phyloP scores from a whole-genome alignment of 2,888 invertebrate genomes.

The Yponomeuta plumbellus region DNA sequence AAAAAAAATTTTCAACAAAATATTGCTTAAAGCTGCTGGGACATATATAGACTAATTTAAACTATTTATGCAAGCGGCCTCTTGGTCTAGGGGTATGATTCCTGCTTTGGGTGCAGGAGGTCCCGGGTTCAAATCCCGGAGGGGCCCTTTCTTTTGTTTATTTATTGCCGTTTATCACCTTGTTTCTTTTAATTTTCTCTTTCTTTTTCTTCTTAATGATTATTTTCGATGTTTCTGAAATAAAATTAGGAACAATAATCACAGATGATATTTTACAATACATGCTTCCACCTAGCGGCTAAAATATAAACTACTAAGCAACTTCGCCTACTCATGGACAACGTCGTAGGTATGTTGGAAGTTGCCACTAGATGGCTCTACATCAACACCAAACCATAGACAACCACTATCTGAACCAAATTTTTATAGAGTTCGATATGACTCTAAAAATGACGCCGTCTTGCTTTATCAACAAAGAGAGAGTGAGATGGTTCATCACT shows the following conservation, averaged over 20 bases:
- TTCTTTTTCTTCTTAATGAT: neutral
- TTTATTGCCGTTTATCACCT: constrained; percentile 29
- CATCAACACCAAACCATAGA: neutral
- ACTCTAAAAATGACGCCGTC: no score
- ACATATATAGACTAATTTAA: neutral
- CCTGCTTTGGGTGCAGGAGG: constrained; percentile 84
- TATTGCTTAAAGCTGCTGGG: no score
- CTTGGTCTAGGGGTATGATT: constrained; percentile 85
- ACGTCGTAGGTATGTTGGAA: neutral
- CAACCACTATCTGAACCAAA: neutral
- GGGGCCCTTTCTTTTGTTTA: constrained; percentile 62
- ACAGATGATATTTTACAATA: no score
- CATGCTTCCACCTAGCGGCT: neutral
- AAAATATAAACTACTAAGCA: neutral
- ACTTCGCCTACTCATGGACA: neutral
- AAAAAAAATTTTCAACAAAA: no score
- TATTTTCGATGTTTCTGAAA: neutral
- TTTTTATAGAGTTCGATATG: no score
- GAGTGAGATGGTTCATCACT: no score
- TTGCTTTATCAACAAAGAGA: no score
- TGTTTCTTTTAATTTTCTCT: constrained; percentile 6
- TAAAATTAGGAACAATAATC: neutral
- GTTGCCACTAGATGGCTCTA: neutral
- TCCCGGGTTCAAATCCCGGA: constrained; percentile 85
- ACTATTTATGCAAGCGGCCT: constrained; percentile 51